These are phyloP conservation scores for Dasypus novemcinctus DNA, from an alignment of 2,113 vertebrate genomes.

Conservation along the genomic window DNA sequence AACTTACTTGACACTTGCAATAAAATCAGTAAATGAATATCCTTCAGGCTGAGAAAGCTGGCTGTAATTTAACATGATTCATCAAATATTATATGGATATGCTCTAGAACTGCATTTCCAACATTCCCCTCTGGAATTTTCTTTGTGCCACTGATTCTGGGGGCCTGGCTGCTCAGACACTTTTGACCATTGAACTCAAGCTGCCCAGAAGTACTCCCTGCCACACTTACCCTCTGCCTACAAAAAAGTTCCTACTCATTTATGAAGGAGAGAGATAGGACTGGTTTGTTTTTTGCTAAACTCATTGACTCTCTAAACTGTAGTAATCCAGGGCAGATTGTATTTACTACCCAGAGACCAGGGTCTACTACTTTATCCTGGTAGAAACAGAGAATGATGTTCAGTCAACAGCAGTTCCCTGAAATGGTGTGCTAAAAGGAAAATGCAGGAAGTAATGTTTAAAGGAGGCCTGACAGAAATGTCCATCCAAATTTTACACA, in stretches of 20 bases:
- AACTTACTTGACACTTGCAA: not conserved
- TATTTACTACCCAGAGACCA: conserved; percentile 55
- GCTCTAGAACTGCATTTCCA: not conserved
- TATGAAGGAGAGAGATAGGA: not conserved
- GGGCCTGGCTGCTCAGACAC: not conserved
- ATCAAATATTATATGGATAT: not conserved
- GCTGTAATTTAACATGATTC: not conserved
- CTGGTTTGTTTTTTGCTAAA: not conserved
- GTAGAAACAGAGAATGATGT: conserved; percentile 72
- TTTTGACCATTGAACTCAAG: not conserved
- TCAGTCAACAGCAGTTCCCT: not conserved
- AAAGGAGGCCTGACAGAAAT: conserved; percentile 28
- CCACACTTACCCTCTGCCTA: not conserved
- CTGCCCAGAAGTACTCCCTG: not conserved
- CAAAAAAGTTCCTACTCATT: not conserved
- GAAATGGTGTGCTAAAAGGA: conserved; percentile 30
- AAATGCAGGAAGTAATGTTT: conserved; percentile 61
- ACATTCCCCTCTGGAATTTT: not conserved
- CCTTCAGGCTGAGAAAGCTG: not conserved
- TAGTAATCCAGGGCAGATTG: conserved; percentile 48
- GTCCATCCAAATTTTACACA: conserved; percentile 64
- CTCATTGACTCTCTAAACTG: conserved; percentile 60
- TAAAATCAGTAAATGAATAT: not conserved
- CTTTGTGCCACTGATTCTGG: not conserved
- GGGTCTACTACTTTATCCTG: conserved; percentile 76